Evolutionary conservation across 1,140 invertebrate species (phyloP), one percentile per base, ranked within the genome.

Genomic region (Apis laboriosa): DNA sequence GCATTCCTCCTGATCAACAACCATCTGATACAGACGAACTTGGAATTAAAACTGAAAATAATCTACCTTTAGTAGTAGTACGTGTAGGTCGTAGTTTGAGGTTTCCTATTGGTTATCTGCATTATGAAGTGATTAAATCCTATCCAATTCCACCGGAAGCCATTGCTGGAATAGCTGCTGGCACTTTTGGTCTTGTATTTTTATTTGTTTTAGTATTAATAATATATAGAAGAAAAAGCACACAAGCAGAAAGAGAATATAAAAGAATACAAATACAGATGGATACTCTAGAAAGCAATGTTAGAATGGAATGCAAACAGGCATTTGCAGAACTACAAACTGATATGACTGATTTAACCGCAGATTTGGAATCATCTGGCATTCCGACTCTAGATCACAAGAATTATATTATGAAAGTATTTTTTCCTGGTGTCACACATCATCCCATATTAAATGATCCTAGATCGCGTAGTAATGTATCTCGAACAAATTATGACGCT

Each of bases 301-400:
- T 99, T 0, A 95, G 99, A 71, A 97, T 98, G 88, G 99, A 99
- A 93, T 99, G 99, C 92, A 99, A 99, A 94, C 97, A 99, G 95
- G 99, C 99, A 7, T 99, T 99, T 96, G 99, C 99, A 24, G 99
- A 99, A 94, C 95, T 99, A 21, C 99, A 99, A 95, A 99, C 99
- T 3, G 99, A 99, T 94, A 99, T 99, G 97, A 99, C 98, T 68
- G 99, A 99, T 94, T 95, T 99, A 86, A 99, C 98, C 56, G 98
- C 98, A 60, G 98, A 99, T 95, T 95, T 99, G 80, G 98, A 99
- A 94, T 98, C 97, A 85, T 97, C 98, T 13, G 99, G 99, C 3
- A 99, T 99, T 89, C 99, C 99, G 9, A 99, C 98, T 12, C 94
- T 99, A 64, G 98, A 99, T 94, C 98, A 99, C 91, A 97, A 98